Conservation (phyloP, 2,113 vertebrate species). For the Callaeas wilsoni region DNA sequence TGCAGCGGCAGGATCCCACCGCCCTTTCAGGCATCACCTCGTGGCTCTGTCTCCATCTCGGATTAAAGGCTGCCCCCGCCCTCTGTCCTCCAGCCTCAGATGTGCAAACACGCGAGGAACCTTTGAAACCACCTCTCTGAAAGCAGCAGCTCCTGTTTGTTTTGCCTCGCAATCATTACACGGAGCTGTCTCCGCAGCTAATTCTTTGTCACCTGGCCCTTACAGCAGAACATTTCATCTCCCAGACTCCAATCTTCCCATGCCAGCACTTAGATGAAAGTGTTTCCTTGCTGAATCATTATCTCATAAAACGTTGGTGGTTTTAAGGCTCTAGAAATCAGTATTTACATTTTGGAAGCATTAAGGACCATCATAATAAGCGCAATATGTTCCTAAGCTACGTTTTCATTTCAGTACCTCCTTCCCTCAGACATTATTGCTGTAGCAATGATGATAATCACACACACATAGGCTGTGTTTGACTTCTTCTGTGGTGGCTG, state of each 20-base stretch:
- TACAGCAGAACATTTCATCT: neutral
- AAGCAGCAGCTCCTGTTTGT: slow-evolving; percentile 9
- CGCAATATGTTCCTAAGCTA: neutral
- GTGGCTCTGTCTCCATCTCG: neutral
- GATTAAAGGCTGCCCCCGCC: neutral
- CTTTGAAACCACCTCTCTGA: neutral
- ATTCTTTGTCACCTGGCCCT: neutral
- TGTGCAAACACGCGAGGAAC: neutral
- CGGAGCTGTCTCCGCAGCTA: neutral
- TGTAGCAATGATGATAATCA: neutral
- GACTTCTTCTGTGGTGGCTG: neutral
- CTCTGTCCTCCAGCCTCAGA: neutral
- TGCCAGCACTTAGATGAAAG: slow-evolving; percentile 8
- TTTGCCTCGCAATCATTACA: neutral
- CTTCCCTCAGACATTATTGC: neutral
- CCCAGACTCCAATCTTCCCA: neutral
- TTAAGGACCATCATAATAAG: neutral
- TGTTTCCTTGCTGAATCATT: slow-evolving; percentile 14
- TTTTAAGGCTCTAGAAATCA: neutral
- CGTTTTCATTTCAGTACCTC: neutral
- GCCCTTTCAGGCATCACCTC: neutral
- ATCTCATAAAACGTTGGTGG: neutral
- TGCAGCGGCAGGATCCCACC: neutral
- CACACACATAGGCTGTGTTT: neutral
- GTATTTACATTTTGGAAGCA: neutral